Evolutionary conservation across 2,113 vertebrate species (phyloP), one percentile per base, ranked within the genome.

Genomic region (Chamaetylas fuelleborni): DNA sequence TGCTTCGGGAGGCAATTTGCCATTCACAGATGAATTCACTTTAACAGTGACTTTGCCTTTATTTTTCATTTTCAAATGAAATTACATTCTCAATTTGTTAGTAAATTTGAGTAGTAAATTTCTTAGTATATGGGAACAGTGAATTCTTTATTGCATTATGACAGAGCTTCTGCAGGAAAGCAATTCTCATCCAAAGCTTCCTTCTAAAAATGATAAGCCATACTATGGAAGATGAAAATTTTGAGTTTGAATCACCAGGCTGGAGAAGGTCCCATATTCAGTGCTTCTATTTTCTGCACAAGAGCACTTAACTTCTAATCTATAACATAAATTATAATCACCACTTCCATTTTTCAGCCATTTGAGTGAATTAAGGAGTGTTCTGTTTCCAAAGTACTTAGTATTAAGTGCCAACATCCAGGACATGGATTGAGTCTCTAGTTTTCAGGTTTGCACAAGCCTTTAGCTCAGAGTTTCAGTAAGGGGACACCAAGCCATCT

Each of bases 51-150:
- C 26, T 92, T 81, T 76, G 43, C 69, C 54, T 86, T 48, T 50
- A 93, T 91, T 90, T 96, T 94, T 90, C 24, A 74, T 95, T 95
- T 97, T 88, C 69, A 94, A 90, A 93, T 81, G 67, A 92, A 95
- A 94, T 92, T 84, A 73, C 51, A 71, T 93, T 95, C 91, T 88
- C 76, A 78, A 83, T 94, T 97, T 94, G 76, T 88, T 92, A 83
- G 69, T 86, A 94, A 94, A 94, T 81, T 74, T 88, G 67, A 83
- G 72, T 50, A 78, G 42, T 62, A 88, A 70, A 90, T 90, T 73
- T 86, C 45, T 62, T 66, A 43, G 20, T 70, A 20, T 60, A 51
- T 28, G 38, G 71, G 43, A 96, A 51, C 8, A 58, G 36, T 65
- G 31, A 86, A 74, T 67, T 93, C 45, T 73, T 73, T 88, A 90